Evolutionary conservation across 2,113 vertebrate species (phyloP), one percentile per base, ranked within the genome.

Genomic region (Meriones unguiculatus): DNA sequence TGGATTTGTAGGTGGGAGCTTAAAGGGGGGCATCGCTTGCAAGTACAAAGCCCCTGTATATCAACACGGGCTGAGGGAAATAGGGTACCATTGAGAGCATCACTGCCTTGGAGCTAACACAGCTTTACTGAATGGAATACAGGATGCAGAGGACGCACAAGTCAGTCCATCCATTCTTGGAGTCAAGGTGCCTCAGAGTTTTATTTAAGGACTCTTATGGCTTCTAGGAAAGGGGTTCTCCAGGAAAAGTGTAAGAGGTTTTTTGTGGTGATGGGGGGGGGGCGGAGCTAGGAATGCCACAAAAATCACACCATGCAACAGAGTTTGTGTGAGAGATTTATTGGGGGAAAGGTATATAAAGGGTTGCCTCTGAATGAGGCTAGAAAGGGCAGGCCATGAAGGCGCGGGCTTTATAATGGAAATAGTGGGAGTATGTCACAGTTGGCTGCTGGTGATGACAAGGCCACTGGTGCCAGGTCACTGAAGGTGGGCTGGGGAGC

Each of bases 101-200:
- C 62, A 20, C 62, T 86, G 9, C 17, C 38, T 67, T 86, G 15
- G 9, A 67, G 62, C 28, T 67, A 22, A 10, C 10, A 67, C 46
- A 25, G 4, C 28, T 86, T 50, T 32, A 50, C 38, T 50, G 62
- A 46, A 46, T 65, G 38, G 38, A 65, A 10, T 11, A 41, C 15
- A 5, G 9, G 38, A 2, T 8, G 30, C 8, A 18, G 28, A 28
- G 38, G 50, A 32, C 30, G 10, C 9, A 15, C 8, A 0, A 38
- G 14, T 17, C 82, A 85, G 38, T 85, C 38, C n/a, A 32, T 7
- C 38, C 62, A 28, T 46, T 25, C 35, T 62, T 13, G 35, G 35
- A 38, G 57, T 62, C 80, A 82, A 41, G 1, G 35, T 15, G 7
- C 13, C 22, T 62, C 80, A 84, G 17, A 15, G 57, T 64, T 62